Evolutionary conservation across 2,113 vertebrate genomes (phyloP).

Genomic region (Plotosus lineatus): DNA sequence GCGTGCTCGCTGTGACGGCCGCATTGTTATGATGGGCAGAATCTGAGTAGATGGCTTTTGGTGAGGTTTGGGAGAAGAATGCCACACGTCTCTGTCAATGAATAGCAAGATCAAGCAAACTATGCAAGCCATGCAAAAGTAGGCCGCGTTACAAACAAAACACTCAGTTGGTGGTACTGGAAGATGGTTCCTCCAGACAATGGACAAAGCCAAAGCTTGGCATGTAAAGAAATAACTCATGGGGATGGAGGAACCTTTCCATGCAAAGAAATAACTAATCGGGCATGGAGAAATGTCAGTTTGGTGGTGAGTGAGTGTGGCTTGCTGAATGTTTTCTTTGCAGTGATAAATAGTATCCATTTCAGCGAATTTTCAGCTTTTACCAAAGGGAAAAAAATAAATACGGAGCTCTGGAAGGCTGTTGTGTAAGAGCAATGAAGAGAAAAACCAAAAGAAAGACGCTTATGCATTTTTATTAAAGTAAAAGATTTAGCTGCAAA

Average conservation of each 20-base stretch:
- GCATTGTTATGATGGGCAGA: constrained; percentile 70
- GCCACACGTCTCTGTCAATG: constrained; percentile 64
- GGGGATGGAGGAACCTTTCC: constrained; percentile 6
- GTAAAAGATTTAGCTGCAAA: background rate
- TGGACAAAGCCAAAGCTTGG: constrained; percentile 49
- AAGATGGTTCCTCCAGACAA: constrained; percentile 56
- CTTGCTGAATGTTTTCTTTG: background rate
- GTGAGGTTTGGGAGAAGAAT: constrained; percentile 60
- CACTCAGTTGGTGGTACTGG: constrained; percentile 64
- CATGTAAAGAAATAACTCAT: constrained; percentile 35
- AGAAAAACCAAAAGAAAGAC: background rate
- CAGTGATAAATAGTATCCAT: constrained; percentile 18
- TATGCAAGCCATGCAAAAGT: constrained; percentile 75
- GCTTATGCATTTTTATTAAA: background rate
- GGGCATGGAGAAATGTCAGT: background rate
- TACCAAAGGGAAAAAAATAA: background rate
- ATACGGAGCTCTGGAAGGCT: background rate
- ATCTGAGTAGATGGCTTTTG: constrained; percentile 57
- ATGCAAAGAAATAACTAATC: constrained; percentile 38
- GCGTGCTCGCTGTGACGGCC: constrained; percentile 61
- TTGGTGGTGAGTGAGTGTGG: background rate
- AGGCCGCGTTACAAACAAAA: constrained; percentile 73
- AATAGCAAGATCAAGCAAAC: constrained; percentile 72
- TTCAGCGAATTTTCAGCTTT: background rate
- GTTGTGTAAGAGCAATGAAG: background rate